Percentiles rank a stretch among this genome's conserved stretches.
Evolutionary conservation across 2,113 vertebrate genomes (phyloP).

Genomic region (Donacobius atricapilla): DNA sequence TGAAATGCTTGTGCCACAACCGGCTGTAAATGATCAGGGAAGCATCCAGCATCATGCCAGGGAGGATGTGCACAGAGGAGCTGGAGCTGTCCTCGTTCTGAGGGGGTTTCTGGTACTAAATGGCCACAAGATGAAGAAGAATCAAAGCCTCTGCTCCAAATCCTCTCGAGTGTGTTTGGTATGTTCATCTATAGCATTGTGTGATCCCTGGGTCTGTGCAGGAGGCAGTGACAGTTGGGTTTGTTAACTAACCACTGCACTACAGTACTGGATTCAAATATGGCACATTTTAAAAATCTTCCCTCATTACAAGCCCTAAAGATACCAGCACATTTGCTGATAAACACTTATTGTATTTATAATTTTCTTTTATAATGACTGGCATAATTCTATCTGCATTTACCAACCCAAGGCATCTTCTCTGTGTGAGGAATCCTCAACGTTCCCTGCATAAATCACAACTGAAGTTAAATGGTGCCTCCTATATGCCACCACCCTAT

Average conservation of each 20-base stretch:
- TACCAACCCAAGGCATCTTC: not conserved
- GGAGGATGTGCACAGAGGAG: not conserved
- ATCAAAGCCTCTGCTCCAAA: not conserved
- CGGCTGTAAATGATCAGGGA: not conserved
- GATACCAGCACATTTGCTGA: not conserved
- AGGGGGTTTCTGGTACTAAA: not conserved
- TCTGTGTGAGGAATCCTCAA: not conserved
- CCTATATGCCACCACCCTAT: not conserved
- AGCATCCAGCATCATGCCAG: not conserved
- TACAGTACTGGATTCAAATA: not conserved
- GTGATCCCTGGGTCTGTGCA: not conserved
- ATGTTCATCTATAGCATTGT: fast-evolving
- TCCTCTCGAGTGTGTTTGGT: not conserved
- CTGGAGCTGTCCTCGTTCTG: not conserved
- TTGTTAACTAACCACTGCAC: not conserved
- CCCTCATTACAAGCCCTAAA: not conserved
- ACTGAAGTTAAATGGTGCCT: not conserved
- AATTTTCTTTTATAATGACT: not conserved
- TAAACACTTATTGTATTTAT: not conserved
- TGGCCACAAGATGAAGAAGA: not conserved
- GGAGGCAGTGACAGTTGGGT: not conserved
- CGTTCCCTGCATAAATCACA: not conserved
- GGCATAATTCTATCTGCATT: not conserved
- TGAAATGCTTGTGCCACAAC: not conserved
- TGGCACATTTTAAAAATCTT: not conserved